These are phyloP conservation scores for Zele albiditarsus DNA, from an alignment of 2,888 invertebrate genomes.

Conservation along the genomic window DNA sequence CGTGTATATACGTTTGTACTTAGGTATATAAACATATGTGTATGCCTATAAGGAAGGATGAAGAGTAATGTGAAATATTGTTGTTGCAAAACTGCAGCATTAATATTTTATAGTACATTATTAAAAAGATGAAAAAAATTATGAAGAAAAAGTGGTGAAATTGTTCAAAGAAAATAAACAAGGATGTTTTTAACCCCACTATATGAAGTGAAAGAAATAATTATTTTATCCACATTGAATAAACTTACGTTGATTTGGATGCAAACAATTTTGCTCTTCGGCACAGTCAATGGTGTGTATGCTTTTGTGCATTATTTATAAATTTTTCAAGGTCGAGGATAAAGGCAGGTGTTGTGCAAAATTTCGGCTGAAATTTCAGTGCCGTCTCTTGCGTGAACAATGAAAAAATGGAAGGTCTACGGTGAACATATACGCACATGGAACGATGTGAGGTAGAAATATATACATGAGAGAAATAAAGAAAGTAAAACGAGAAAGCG, in stretches of 20 bases:
- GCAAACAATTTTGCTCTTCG: too few relatives aligned
- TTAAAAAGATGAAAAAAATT: too few relatives aligned
- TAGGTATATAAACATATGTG: neutral
- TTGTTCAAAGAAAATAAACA: too few relatives aligned
- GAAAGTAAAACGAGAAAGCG: constrained; percentile 40
- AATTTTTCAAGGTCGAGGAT: constrained; percentile 1
- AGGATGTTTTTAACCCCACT: too few relatives aligned
- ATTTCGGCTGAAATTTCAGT: constrained; percentile 63
- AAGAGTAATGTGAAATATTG: neutral
- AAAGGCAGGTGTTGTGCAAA: constrained; percentile 31
- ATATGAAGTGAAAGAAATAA: too few relatives aligned
- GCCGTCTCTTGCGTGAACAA: constrained; percentile 50
- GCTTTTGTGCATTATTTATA: constrained; percentile 9
- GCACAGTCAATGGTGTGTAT: too few relatives aligned
- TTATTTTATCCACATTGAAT: too few relatives aligned
- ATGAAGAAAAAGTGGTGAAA: too few relatives aligned
- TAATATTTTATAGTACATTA: neutral
- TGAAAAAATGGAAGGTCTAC: neutral
- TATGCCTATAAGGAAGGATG: neutral
- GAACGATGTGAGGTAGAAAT: constrained; percentile 12
- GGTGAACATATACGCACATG: constrained; percentile 4
- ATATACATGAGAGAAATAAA: constrained; percentile 21
- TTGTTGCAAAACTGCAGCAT: neutral
- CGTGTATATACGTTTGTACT: neutral
- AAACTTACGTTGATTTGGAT: too few relatives aligned